These are phyloP conservation scores for Brachionus koreanus DNA, from an alignment of 1,140 invertebrate genomes.

Conservation along the genomic window DNA sequence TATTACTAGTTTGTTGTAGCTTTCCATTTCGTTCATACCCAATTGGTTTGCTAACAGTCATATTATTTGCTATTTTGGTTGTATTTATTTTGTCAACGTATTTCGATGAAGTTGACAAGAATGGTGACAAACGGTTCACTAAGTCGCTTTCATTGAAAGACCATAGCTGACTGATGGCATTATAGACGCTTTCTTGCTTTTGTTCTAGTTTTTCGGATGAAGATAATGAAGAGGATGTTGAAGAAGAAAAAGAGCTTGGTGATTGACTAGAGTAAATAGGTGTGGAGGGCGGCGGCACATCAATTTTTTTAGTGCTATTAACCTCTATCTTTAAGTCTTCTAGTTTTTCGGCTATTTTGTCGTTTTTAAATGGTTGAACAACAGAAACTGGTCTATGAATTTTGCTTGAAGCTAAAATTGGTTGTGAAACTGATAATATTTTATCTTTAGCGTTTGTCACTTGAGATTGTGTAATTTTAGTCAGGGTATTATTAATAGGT, in stretches of 20 bases:
- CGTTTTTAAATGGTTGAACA: conserved; percentile 6
- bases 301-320: not conserved
- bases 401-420: not conserved
- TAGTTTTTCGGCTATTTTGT: not conserved
- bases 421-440: not conserved
- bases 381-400: not conserved
- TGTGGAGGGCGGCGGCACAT: not conserved
- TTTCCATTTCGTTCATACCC: conserved; percentile 30
- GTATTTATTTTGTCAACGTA: not conserved
- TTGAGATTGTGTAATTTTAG: not conserved
- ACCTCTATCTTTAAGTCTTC: not conserved
- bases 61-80: not conserved
- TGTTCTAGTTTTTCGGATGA: not conserved
- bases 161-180: conserved; percentile 5
- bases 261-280: not conserved
- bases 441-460: not conserved
- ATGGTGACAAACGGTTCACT: conserved; percentile 14
- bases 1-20: not conserved
- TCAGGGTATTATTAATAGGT: not conserved
- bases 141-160: not conserved
- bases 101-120: not conserved
- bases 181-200: not conserved
- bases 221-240: not conserved
- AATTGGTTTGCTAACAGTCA: conserved; percentile 12
- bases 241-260: not conserved